Conservation (phyloP, 2,797 vertebrate genomes). For the Trichosurus vulpecula region DNA sequence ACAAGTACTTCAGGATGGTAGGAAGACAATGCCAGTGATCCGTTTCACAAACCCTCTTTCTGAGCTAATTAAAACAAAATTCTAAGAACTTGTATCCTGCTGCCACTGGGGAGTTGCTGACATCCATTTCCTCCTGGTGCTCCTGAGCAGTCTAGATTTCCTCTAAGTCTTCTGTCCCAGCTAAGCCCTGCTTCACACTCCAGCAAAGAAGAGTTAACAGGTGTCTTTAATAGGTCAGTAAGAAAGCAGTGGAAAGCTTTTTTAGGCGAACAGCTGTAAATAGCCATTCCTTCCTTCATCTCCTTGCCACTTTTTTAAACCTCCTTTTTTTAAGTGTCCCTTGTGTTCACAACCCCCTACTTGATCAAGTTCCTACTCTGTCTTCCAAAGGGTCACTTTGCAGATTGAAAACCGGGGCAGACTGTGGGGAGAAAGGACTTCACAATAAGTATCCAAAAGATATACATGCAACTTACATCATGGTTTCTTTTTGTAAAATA, state of each 20-base stretch:
- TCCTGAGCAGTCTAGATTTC: background rate
- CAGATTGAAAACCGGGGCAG: background rate
- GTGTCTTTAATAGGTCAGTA: background rate
- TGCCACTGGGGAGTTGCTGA: background rate
- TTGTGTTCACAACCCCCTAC: background rate
- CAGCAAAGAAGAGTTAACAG: background rate
- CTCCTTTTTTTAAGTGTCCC: background rate
- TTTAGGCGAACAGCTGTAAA: background rate
- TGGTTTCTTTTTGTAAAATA: background rate
- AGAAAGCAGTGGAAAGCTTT: background rate
- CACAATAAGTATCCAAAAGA: background rate
- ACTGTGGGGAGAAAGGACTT: background rate
- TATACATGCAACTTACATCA: background rate
- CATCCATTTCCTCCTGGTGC: background rate
- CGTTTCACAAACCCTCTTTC: background rate
- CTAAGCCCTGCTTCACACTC: background rate
- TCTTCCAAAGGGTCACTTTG: background rate
- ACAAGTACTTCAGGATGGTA: background rate
- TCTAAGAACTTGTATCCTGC: background rate
- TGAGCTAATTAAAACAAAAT: background rate
- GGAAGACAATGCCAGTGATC: background rate
- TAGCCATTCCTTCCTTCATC: background rate
- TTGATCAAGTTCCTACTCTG: background rate
- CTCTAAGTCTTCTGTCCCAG: background rate
- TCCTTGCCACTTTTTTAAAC: background rate